These are phyloP conservation scores for Nematolebias whitei DNA, from an alignment of 2,113 vertebrate genomes.

Conservation along the genomic window DNA sequence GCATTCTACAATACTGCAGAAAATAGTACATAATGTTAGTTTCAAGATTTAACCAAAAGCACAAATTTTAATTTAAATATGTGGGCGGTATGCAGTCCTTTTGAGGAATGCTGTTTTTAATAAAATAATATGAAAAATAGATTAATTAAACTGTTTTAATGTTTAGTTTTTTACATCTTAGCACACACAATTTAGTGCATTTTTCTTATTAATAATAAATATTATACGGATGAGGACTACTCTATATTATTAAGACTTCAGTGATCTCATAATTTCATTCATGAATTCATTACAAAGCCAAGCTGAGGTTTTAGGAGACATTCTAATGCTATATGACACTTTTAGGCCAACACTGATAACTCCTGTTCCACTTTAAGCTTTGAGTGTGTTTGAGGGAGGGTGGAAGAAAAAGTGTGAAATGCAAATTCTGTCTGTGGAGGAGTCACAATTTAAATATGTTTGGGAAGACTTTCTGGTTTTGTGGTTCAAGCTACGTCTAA, in stretches of 20 bases:
- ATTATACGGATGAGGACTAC: slow-evolving; percentile 22
- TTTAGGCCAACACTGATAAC: slow-evolving; percentile 44
- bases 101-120: too few relatives aligned
- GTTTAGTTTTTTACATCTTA: too few relatives aligned
- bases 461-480: not conserved
- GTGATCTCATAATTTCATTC: slow-evolving; percentile 44
- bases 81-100: too few relatives aligned
- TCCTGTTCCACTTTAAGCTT: slow-evolving; percentile 26
- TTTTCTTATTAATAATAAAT: not conserved
- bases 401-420: slow-evolving; percentile 2
- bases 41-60: too few relatives aligned
- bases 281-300: slow-evolving; percentile 43
- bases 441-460: slow-evolving; percentile 15
- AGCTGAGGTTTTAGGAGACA: slow-evolving; percentile 30
- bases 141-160: not conserved
- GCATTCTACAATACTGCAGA: too few relatives aligned
- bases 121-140: not conserved
- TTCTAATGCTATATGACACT: slow-evolving; percentile 55
- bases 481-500: not conserved
- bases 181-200: not conserved
- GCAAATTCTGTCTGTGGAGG: slow-evolving; percentile 2
- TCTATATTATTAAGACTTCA: slow-evolving; percentile 11
- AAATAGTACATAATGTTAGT: too few relatives aligned
- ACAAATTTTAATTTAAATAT: too few relatives aligned
- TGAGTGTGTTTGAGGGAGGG: not conserved